Conservation (phyloP, 2,888 invertebrate genomes). For the Anorthoa munda region DNA sequence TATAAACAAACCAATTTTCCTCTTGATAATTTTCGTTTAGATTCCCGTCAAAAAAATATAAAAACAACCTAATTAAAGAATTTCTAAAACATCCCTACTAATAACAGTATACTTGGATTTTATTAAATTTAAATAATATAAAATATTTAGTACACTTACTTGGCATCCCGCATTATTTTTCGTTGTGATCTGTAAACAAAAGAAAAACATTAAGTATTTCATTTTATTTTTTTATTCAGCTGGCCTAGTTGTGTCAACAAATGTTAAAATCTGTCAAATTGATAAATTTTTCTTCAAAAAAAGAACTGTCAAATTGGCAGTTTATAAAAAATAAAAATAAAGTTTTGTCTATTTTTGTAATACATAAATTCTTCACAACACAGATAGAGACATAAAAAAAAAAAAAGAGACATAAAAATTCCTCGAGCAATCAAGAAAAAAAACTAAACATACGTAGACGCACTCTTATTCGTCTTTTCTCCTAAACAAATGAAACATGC, state of each 20-base stretch:
- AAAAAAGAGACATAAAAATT: background rate
- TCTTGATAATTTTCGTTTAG: too few relatives aligned
- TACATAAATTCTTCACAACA: too few relatives aligned
- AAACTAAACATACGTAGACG: background rate
- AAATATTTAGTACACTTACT: slow-evolving; percentile 30
- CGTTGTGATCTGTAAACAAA: slow-evolving; percentile 24
- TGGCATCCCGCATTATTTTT: background rate
- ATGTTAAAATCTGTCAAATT: too few relatives aligned
- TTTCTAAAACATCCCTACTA: background rate
- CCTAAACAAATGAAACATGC: background rate
- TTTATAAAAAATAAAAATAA: too few relatives aligned
- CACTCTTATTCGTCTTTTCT: background rate
- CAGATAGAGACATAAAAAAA: too few relatives aligned
- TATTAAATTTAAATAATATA: background rate
- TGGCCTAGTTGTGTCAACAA: too few relatives aligned
- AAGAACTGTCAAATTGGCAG: too few relatives aligned
- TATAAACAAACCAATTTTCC: too few relatives aligned
- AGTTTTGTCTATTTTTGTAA: too few relatives aligned
- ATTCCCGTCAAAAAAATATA: too few relatives aligned
- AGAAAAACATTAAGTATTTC: background rate
- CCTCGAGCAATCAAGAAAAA: background rate
- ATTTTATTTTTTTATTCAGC: too few relatives aligned
- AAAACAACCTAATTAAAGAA: background rate
- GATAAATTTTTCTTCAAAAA: too few relatives aligned
- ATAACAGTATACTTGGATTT: background rate